phyloP scores from a whole-genome alignment of 2,113 vertebrate species.

The Piprites chloris region DNA sequence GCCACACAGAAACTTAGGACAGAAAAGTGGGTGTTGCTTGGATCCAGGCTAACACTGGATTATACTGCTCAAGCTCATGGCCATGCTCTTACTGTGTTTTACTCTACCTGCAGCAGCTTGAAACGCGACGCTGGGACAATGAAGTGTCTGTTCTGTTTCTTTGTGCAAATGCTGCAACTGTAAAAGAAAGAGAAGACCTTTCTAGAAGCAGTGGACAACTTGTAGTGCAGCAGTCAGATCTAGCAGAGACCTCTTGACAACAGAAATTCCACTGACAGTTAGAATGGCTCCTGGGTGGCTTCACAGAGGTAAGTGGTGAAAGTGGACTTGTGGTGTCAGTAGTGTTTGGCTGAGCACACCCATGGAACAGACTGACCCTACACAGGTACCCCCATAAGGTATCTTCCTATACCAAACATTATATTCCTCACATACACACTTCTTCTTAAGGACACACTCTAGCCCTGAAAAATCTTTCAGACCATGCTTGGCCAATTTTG shows the following conservation, averaged over 20 bases:
- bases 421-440: neutral
- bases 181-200: conserved; percentile 38
- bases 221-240: neutral
- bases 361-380: neutral
- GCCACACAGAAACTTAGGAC: neutral
- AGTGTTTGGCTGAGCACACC: neutral
- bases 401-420: neutral
- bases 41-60: neutral
- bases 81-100: neutral
- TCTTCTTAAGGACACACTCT: neutral
- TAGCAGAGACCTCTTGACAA: neutral
- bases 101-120: conserved; percentile 86
- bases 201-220: neutral
- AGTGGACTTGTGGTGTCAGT: neutral
- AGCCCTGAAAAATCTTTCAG: neutral
- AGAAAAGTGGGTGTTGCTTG: neutral
- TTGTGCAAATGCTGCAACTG: conserved; percentile 96
- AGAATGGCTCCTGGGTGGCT: neutral
- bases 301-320: neutral
- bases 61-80: neutral
- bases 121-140: conserved; percentile 87
- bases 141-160: conserved; percentile 95
- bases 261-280: neutral
- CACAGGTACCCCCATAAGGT: neutral
- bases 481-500: neutral